These are phyloP conservation scores for Myotis planiceps DNA, from an alignment of 2,797 vertebrate species.

Conservation along the genomic window DNA sequence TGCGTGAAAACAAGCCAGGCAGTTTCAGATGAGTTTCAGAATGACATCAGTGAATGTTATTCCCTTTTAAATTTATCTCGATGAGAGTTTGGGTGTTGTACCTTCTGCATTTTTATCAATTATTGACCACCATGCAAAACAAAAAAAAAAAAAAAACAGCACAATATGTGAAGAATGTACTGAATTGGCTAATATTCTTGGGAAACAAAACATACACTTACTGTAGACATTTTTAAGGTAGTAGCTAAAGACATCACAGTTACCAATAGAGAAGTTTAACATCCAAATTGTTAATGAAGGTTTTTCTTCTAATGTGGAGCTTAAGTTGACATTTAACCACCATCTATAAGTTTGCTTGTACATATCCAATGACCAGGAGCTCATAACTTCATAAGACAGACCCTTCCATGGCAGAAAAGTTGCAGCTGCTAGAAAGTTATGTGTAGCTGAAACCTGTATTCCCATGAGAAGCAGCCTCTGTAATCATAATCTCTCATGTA, in stretches of 20 bases:
- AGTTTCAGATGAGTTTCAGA: slow-evolving; percentile 33
- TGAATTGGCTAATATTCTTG: not conserved
- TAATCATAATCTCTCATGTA: not conserved
- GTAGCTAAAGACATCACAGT: not conserved
- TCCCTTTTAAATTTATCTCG: slow-evolving; percentile 28
- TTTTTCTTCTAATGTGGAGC: not conserved
- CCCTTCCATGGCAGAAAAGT: not conserved
- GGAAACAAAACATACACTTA: not conserved
- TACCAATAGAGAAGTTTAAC: not conserved
- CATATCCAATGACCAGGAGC: not conserved
- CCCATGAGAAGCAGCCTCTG: not conserved
- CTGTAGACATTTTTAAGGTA: not conserved
- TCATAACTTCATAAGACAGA: not conserved
- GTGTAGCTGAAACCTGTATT: not conserved
- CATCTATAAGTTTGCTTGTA: not conserved
- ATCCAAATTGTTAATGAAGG: not conserved
- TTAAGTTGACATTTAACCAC: not conserved
- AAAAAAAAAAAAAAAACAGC: too few relatives aligned
- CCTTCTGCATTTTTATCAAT: slow-evolving; percentile 9
- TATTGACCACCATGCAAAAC: not conserved
- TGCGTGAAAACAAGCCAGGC: not conserved
- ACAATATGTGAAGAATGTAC: not conserved
- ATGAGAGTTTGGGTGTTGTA: not conserved
- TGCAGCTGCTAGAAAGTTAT: not conserved
- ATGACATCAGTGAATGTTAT: not conserved